Evolutionary conservation across 2,113 vertebrate genomes (phyloP).

Genomic region (Phylloscopus trochiloides): DNA sequence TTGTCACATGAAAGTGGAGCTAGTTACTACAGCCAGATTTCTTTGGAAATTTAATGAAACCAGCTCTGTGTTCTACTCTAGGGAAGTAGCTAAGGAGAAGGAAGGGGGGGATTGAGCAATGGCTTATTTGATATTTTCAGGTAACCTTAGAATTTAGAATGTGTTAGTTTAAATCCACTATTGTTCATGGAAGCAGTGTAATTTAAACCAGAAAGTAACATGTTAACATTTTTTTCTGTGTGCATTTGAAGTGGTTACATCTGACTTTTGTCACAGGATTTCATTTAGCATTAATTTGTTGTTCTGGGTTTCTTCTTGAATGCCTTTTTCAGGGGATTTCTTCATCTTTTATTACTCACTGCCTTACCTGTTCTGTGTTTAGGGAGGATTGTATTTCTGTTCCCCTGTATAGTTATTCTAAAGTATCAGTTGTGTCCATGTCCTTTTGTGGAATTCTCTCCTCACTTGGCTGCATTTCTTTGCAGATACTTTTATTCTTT

Average conservation of each 20-base stretch:
- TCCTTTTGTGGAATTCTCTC: not conserved
- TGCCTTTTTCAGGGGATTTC: not conserved
- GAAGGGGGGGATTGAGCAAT: not conserved
- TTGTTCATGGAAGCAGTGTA: not conserved
- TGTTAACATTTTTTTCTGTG: not conserved
- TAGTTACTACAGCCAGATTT: conserved; percentile 15
- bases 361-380: not conserved
- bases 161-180: accelerated
- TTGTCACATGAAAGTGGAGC: not conserved
- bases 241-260: not conserved
- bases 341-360: not conserved
- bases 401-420: not conserved
- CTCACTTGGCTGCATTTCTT: not conserved
- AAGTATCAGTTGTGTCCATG: not conserved
- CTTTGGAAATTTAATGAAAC: not conserved
- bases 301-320: not conserved
- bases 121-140: not conserved
- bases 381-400: not conserved
- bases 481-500: not conserved
- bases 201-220: not conserved
- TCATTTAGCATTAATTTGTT: not conserved
- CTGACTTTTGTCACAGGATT: not conserved
- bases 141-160: not conserved
- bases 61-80: not conserved
- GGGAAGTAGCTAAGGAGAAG: not conserved